These are phyloP conservation scores for Dryococelus australis DNA, from an alignment of 2,888 invertebrate genomes.

Conservation along the genomic window DNA sequence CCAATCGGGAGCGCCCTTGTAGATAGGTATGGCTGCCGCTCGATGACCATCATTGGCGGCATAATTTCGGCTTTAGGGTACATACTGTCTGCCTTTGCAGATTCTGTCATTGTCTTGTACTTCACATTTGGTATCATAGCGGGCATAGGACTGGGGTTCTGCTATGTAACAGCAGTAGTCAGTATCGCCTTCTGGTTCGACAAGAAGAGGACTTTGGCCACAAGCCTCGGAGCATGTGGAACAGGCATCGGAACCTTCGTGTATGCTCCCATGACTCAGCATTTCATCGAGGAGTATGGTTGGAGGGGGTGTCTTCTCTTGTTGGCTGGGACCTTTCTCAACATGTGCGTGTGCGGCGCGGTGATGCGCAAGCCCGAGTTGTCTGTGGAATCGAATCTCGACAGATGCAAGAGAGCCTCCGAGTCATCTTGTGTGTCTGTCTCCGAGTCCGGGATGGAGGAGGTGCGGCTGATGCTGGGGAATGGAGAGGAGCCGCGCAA, in stretches of 20 bases:
- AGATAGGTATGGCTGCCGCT: slow-evolving; percentile 81
- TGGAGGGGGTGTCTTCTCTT: slow-evolving; percentile 85
- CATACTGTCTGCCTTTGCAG: slow-evolving; percentile 71
- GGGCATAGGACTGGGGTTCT: slow-evolving; percentile 82
- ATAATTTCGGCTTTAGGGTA: slow-evolving; percentile 69
- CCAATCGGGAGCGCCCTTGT: slow-evolving; percentile 82
- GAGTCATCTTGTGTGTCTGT: slow-evolving; percentile 63
- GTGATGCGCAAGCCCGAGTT: slow-evolving; percentile 89
- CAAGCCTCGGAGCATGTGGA: slow-evolving; percentile 87
- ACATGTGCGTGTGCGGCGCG: slow-evolving; percentile 85
- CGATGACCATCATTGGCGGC: slow-evolving; percentile 58
- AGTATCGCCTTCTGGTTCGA: slow-evolving; percentile 94
- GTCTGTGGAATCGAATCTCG: slow-evolving; percentile 54
- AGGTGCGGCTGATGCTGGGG: slow-evolving; percentile 73
- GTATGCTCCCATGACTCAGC: slow-evolving; percentile 85
- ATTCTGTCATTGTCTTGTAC: slow-evolving; percentile 79
- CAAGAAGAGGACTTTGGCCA: slow-evolving; percentile 83
- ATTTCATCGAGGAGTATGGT: slow-evolving; percentile 78
- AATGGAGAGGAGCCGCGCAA: slow-evolving; percentile 73
- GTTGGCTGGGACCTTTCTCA: slow-evolving; percentile 83
- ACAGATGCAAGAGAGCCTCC: not conserved
- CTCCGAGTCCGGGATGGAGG: slow-evolving; percentile 65
- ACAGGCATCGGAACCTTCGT: slow-evolving; percentile 90
- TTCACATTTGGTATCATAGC: slow-evolving; percentile 86
- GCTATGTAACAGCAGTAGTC: slow-evolving; percentile 90